A percentile compares a stretch with the other conserved stretches of the same genome.
Evolutionary conservation across 2,113 vertebrate genomes (phyloP).

Genomic region (Cheirogaleus medius): DNA sequence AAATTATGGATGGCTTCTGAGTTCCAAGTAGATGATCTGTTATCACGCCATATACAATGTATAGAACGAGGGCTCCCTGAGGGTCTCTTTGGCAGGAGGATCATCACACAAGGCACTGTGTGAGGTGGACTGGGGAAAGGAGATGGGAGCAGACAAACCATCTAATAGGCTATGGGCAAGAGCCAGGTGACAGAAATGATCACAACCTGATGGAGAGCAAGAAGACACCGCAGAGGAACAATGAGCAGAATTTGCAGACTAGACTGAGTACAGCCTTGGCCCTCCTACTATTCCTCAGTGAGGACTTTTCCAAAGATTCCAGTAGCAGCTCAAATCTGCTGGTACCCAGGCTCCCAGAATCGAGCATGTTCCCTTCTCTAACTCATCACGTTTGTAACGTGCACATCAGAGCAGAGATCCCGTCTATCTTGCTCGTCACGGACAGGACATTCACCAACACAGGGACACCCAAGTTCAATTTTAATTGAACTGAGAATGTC

Average conservation of each 20-base stretch:
- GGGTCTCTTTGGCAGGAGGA: not conserved
- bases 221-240: not conserved
- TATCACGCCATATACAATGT: accelerated
- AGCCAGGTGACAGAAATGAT: not conserved
- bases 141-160: not conserved
- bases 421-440: accelerated
- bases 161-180: accelerated
- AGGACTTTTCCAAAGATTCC: not conserved
- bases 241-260: not conserved
- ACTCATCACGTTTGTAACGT: accelerated
- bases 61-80: accelerated
- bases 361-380: too few species aligned
- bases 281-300: not conserved
- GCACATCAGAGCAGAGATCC: not conserved
- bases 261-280: not conserved
- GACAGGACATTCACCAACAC: accelerated
- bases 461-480: accelerated
- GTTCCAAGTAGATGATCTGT: not conserved
- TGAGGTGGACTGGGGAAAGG: not conserved
- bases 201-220: not conserved
- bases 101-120: too few species aligned
- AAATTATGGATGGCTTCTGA: not conserved
- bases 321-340: not conserved
- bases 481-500: not conserved
- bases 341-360: not conserved